phyloP scores from a whole-genome alignment of 2,797 vertebrate genomes.

The Scyliorhinus canicula region DNA sequence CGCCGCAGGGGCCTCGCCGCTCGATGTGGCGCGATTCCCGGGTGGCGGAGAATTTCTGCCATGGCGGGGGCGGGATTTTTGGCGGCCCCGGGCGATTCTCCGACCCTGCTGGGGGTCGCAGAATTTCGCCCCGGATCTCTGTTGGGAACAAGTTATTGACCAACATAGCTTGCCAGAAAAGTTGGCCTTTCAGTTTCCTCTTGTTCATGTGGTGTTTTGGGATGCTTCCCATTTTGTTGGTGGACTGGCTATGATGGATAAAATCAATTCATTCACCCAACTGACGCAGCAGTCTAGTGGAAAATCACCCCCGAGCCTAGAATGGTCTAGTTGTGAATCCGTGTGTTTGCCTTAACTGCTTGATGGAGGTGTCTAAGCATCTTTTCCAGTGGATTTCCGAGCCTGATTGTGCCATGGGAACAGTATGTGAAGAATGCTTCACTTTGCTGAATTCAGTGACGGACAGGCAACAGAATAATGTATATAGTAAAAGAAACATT shows the following conservation, averaged over 20 bases:
- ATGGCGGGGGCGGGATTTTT: too few relatives aligned
- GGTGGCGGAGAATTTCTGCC: too few relatives aligned
- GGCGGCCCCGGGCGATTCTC: too few relatives aligned
- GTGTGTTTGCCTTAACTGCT: background rate
- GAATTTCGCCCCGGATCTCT: too few relatives aligned
- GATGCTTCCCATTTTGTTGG: conserved; percentile 43
- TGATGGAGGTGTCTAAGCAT: background rate
- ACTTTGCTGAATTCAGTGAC: background rate
- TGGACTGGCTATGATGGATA: conserved; percentile 44
- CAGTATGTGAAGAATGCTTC: background rate
- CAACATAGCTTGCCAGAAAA: background rate
- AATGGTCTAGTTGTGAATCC: background rate
- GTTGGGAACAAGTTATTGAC: background rate
- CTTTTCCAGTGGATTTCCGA: background rate
- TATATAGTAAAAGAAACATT: background rate
- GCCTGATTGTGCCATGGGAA: background rate
- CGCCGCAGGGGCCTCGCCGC: too few relatives aligned
- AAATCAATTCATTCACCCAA: background rate
- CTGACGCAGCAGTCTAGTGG: background rate
- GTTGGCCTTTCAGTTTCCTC: background rate
- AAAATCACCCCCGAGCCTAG: too few relatives aligned
- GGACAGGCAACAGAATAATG: background rate
- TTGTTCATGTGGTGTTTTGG: background rate
- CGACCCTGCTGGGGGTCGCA: too few relatives aligned
- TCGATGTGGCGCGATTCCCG: too few relatives aligned